These are phyloP conservation scores for Aporrectodea caliginosa DNA, from an alignment of 1,140 invertebrate species.

Conservation along the genomic window DNA sequence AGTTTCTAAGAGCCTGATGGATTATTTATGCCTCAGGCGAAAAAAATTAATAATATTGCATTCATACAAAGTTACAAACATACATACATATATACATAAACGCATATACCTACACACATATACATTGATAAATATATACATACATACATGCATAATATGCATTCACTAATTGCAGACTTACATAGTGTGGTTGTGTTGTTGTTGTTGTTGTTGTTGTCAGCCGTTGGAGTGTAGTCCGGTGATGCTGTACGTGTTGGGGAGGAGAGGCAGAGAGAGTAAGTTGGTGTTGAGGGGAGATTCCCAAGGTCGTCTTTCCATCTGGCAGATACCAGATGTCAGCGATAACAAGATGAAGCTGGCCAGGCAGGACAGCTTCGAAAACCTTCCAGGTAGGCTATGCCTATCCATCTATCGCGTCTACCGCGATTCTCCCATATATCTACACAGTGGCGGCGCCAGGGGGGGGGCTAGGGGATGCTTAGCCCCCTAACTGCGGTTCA, in stretches of 20 bases:
- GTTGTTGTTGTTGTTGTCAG: no score
- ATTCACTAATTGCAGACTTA: no score
- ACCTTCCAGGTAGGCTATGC: slow-evolving; percentile 54
- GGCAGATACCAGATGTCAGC: slow-evolving; percentile 79
- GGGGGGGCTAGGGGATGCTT: no score
- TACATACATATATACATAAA: background rate
- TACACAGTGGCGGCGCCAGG: no score
- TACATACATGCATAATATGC: background rate
- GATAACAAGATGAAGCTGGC: slow-evolving; percentile 66
- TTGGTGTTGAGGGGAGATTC: slow-evolving; percentile 83
- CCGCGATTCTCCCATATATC: no score
- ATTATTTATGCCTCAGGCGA: no score
- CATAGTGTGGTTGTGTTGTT: no score
- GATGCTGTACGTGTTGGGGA: slow-evolving; percentile 70
- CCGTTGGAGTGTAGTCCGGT: slow-evolving; percentile 84
- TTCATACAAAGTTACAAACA: background rate
- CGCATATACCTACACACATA: background rate
- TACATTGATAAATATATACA: background rate
- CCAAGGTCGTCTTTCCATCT: slow-evolving; percentile 78
- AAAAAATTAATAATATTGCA: background rate
- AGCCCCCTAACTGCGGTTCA: no score
- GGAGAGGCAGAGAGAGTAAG: slow-evolving; percentile 57
- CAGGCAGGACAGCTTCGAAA: slow-evolving; percentile 58
- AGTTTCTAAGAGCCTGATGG: no score
- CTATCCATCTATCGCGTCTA: background rate